Evolutionary conservation across 2,797 vertebrate genomes (phyloP), one percentile per base, ranked within the genome.

Genomic region (Lacerta agilis): DNA sequence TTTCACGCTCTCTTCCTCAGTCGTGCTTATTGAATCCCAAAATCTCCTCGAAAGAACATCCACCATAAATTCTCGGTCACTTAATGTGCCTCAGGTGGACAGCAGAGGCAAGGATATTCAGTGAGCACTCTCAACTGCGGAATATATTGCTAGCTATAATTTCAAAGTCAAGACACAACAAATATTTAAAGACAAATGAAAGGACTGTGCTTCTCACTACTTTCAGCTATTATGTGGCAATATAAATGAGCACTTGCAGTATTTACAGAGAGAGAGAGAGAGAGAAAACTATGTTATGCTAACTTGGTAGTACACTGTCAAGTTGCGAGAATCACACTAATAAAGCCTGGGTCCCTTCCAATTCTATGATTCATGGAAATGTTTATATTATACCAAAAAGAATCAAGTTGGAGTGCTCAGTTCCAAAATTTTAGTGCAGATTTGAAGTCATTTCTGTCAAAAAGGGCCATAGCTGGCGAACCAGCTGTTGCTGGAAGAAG

Each of bases 81-180:
- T 87, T 55, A 79, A 58, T 71, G 13, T 13, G 82, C 61, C 85
- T 90, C 75, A 92, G 82, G 17, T 43, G 4, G 6, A 88, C 89
- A 11, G 29, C 25, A 25, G 41, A 58, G 76, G 9, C 43, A 41
- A 58, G 43, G 4, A 90, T 82, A 90, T 76, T 82, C 79, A 49
- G 3, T 17, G 69, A 15, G 84, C 13, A 55, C 8, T 82, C 8
- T 92, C 36, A 49, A 66, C 76, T 25, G 45, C 66, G 38, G 87
- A 91, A 90, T 55, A 72, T 61, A 20, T 72, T 72, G 87, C 58
- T 45, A 61, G 18, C 4, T 49, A 25, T 49, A 72, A 79, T 83
- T 81, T 83, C 9, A 41, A 23, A 55, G 25, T 8, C 89, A n/a
- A 82, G 79, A 45, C 3, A 27, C 82, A 61, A 43, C 2, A 72